phyloP scores from a whole-genome alignment of 2,113 vertebrate species.

The Aramus guarauna region DNA sequence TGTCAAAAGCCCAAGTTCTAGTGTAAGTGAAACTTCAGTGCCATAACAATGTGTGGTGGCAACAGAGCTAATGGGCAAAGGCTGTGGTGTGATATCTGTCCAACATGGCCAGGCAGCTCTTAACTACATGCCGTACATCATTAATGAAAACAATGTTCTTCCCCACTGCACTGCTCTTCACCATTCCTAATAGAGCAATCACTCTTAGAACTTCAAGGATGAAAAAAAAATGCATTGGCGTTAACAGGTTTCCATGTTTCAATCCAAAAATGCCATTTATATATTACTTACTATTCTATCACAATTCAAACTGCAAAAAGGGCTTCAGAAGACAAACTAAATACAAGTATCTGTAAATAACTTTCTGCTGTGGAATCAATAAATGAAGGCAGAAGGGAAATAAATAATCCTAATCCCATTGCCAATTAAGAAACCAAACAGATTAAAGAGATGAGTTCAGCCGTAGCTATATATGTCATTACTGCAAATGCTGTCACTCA shows the following conservation, averaged over 20 bases:
- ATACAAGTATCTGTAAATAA: not conserved
- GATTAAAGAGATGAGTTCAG: not conserved
- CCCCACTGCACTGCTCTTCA: not conserved
- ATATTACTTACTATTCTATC: not conserved
- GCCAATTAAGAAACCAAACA: not conserved
- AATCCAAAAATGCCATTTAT: not conserved
- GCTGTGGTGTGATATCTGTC: not conserved
- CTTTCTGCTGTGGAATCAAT: not conserved
- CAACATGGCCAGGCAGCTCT: not conserved
- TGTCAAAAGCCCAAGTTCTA: not conserved
- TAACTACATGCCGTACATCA: not conserved
- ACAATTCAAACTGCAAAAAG: not conserved
- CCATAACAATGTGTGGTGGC: not conserved
- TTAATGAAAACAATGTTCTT: not conserved
- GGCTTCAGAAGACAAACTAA: not conserved
- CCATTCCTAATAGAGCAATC: not conserved
- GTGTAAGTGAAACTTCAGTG: not conserved
- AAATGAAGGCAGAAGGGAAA: not conserved
- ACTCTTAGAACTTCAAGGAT: not conserved
- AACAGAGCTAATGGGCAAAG: not conserved
- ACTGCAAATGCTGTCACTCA: not conserved
- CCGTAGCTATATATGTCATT: not conserved
- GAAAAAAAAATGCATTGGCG: not conserved
- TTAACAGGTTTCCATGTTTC: not conserved
- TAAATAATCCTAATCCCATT: not conserved